Percentiles rank a stretch among this genome's conserved stretches.
These are phyloP conservation scores for Takifugu flavidus DNA, from an alignment of 2,113 vertebrate genomes.

Conservation along the genomic window DNA sequence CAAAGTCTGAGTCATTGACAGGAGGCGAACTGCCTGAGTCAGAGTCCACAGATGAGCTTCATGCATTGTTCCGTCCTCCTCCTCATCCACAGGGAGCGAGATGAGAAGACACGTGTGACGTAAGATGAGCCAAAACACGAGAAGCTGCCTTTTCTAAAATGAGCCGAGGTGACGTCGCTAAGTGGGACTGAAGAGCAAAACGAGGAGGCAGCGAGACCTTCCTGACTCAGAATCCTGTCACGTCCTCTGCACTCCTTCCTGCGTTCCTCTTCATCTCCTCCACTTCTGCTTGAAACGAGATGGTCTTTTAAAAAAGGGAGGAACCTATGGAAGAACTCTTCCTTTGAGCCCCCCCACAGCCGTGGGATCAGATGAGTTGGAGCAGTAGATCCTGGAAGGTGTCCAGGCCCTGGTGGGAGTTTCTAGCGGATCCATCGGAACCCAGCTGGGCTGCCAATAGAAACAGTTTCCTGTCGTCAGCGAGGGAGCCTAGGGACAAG, in stretches of 20 bases:
- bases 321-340: not conserved
- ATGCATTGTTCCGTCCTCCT: not conserved
- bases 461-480: conserved; percentile 75
- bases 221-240: not conserved
- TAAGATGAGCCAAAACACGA: not conserved
- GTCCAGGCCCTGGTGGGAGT: conserved; percentile 67
- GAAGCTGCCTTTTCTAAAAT: not conserved
- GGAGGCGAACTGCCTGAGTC: conserved; percentile 14
- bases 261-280: conserved; percentile 13
- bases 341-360: conserved; percentile 8
- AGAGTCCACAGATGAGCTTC: not conserved
- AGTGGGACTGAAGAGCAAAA: not conserved
- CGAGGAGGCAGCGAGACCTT: not conserved
- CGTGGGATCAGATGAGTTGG: conserved; percentile 70
- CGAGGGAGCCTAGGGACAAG: conserved; percentile 72
- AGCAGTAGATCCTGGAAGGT: conserved; percentile 79
- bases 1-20: conserved; percentile 20
- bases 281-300: not conserved
- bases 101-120: not conserved
- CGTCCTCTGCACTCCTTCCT: not conserved
- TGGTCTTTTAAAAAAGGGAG: no score
- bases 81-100: not conserved
- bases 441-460: conserved; percentile 80
- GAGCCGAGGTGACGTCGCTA: not conserved
- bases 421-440: conserved; percentile 55